Conservation (phyloP, 2,888 invertebrate genomes). For the Lysandra coridon region DNA sequence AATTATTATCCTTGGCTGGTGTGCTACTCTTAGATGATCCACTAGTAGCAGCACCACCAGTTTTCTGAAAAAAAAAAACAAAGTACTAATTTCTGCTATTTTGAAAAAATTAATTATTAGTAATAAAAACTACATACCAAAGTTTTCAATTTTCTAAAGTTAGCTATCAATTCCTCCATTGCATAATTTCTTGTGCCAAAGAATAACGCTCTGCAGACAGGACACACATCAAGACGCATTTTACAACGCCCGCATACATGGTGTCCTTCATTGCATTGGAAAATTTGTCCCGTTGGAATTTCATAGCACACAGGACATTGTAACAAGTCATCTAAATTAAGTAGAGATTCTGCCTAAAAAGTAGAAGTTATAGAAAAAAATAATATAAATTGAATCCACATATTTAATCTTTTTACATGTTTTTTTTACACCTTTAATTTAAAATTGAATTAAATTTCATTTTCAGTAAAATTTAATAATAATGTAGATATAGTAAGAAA, state of each 20-base stretch:
- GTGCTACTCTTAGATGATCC: conserved; percentile 52
- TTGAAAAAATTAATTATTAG: not conserved
- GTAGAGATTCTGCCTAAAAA: conserved; percentile 63
- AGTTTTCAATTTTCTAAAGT: conserved; percentile 68
- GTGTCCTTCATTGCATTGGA: conserved; percentile 79
- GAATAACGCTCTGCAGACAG: conserved; percentile 75
- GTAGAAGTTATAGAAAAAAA: not conserved
- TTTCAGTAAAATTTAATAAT: too few relatives aligned
- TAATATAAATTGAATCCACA: not conserved
- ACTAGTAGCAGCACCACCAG: conserved; percentile 64
- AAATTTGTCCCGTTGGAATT: conserved; percentile 69
- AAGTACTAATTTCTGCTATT: not conserved
- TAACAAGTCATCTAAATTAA: conserved; percentile 76
- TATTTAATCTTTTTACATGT: too few relatives aligned
- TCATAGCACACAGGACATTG: conserved; percentile 82
- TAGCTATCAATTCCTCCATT: conserved; percentile 76
- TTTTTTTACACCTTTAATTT: too few relatives aligned
- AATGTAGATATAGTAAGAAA: too few relatives aligned
- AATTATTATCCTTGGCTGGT: conserved; percentile 50
- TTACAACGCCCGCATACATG: conserved; percentile 78
- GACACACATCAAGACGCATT: conserved; percentile 69
- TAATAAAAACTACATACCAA: conserved; percentile 59
- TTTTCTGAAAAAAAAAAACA: conserved; percentile 54
- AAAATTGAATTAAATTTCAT: too few relatives aligned
- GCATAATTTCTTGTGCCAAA: conserved; percentile 78